phyloP scores from a whole-genome alignment of 2,113 vertebrate genomes.

The Pseudopipra pipra region DNA sequence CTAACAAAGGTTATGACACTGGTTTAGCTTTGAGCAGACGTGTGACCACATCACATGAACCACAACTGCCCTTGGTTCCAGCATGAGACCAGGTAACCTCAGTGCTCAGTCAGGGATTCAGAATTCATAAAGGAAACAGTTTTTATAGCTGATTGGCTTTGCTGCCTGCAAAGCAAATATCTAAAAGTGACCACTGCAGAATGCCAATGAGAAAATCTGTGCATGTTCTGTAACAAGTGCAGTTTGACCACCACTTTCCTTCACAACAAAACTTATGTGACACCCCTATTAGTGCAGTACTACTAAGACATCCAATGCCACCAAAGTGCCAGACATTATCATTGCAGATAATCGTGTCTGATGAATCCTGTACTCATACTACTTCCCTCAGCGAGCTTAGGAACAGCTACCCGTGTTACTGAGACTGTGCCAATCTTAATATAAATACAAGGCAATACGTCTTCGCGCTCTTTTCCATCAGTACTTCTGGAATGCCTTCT shows the following conservation, averaged over 20 bases:
- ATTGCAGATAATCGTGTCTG: neutral
- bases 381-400: neutral
- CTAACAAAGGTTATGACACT: neutral
- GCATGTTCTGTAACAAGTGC: neutral
- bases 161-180: neutral
- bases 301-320: neutral
- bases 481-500: neutral
- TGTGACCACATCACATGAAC: slow-evolving; percentile 53
- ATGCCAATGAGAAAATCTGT: neutral
- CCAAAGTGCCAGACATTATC: neutral
- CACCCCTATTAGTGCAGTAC: neutral
- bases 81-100: neutral
- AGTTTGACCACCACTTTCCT: neutral
- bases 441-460: neutral
- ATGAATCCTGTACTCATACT: neutral
- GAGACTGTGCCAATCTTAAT: neutral
- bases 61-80: neutral
- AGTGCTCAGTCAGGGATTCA: neutral
- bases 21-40: neutral
- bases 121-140: neutral
- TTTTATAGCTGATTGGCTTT: neutral
- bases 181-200: neutral
- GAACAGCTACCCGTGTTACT: neutral
- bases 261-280: neutral
- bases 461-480: neutral